phyloP scores from a whole-genome alignment of 2,888 invertebrate genomes.

The Chesias legatella region DNA sequence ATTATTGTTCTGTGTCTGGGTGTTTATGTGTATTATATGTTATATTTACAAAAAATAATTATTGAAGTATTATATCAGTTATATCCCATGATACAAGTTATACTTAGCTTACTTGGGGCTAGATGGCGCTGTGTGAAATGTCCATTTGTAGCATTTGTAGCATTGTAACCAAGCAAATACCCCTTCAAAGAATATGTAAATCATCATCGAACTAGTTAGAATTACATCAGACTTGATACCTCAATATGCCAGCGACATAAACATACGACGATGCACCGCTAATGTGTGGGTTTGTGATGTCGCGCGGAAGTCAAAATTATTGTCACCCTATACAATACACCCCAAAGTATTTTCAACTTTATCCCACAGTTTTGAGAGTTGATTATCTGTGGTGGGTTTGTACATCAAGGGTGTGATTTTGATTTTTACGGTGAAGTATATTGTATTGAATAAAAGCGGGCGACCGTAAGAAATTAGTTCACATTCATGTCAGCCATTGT shows the following conservation, averaged over 20 bases:
- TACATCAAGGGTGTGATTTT: conserved; percentile 31
- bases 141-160: too few relatives aligned
- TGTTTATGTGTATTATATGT: too few relatives aligned
- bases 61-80: too few relatives aligned
- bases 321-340: conserved; percentile 35
- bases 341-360: conserved; percentile 22
- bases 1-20: too few relatives aligned
- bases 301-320: conserved; percentile 56
- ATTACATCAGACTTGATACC: neutral
- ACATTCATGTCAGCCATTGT: conserved; percentile 64
- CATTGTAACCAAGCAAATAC: too few relatives aligned
- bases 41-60: too few relatives aligned
- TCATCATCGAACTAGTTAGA: neutral
- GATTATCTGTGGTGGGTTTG: conserved; percentile 13
- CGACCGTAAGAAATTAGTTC: conserved; percentile 75
- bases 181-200: too few relatives aligned
- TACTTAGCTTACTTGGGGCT: too few relatives aligned
- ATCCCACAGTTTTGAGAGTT: neutral
- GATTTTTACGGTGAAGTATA: conserved; percentile 38
- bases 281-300: conserved; percentile 70
- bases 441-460: conserved; percentile 59
- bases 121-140: too few relatives aligned
- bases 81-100: too few relatives aligned
- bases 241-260: conserved; percentile 9
- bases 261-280: conserved; percentile 43